Evolutionary conservation across 2,797 vertebrate species (phyloP).

Genomic region (Peromyscus nudipes): DNA sequence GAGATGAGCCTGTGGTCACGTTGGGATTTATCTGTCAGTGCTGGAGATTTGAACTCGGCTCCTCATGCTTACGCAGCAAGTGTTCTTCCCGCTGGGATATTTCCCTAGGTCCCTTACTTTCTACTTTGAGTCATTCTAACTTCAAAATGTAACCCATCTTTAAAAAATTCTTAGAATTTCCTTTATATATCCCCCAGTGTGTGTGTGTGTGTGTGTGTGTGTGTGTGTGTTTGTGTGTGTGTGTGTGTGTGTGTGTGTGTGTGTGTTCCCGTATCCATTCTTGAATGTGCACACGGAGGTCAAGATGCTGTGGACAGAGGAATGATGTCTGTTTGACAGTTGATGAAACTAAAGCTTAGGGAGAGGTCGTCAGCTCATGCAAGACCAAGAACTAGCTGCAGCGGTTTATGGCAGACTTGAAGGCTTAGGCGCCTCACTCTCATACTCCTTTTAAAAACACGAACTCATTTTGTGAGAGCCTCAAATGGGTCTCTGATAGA

Average conservation of each 20-base stretch:
- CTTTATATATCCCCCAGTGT: not conserved
- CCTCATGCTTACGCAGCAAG: not conserved
- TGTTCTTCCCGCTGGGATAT: not conserved
- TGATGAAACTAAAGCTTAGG: not conserved
- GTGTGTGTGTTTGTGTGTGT: not conserved
- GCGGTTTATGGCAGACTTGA: not conserved
- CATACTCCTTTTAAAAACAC: not conserved
- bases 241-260: not conserved
- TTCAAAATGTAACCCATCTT: constrained; percentile 81
- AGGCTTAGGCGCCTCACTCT: not conserved
- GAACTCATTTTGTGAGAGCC: constrained; percentile 24
- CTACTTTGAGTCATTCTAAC: constrained; percentile 84
- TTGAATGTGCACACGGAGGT: not conserved
- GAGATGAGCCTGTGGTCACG: not conserved
- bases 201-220: not conserved
- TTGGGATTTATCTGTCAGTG: not conserved
- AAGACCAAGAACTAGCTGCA: not conserved
- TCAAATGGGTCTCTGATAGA: not conserved
- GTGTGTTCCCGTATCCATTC: not conserved
- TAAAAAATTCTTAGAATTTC: not conserved
- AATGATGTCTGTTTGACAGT: not conserved
- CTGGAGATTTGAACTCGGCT: not conserved
- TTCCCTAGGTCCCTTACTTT: not conserved
- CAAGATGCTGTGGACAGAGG: not conserved
- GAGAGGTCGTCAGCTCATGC: not conserved